These are phyloP conservation scores for Eledona agricola DNA, from an alignment of 2,888 invertebrate genomes.

Conservation along the genomic window DNA sequence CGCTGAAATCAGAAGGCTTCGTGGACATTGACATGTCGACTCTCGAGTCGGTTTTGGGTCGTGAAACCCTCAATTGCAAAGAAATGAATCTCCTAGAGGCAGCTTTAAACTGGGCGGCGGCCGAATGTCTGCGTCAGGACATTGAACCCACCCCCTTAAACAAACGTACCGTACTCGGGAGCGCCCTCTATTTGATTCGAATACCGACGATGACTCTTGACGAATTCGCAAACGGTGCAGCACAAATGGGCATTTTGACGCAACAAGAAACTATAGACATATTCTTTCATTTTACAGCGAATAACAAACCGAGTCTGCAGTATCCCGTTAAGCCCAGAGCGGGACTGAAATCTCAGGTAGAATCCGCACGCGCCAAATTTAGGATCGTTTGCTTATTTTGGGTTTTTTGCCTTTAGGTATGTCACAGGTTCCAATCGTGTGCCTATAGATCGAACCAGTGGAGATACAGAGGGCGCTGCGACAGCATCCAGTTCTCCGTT, in stretches of 20 bases:
- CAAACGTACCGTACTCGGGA: constrained; percentile 77
- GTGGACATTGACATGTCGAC: constrained; percentile 95
- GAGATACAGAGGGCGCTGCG: constrained; percentile 95
- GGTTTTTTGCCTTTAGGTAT: constrained; percentile 71
- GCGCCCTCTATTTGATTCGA: constrained; percentile 85
- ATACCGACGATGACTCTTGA: constrained; percentile 95
- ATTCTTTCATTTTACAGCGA: constrained; percentile 94
- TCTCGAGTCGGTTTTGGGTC: constrained; percentile 86
- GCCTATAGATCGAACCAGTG: constrained; percentile 97
- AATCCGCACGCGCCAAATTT: neutral
- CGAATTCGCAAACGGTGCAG: constrained; percentile 94
- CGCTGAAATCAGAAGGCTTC: constrained; percentile 93
- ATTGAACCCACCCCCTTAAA: constrained; percentile 84
- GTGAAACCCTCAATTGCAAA: constrained; percentile 95
- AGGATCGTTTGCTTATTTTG: too few species aligned
- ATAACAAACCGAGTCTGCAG: constrained; percentile 81
- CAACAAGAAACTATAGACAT: constrained; percentile 94
- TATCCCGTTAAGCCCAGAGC: constrained; percentile 85
- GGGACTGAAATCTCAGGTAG: constrained; percentile 88
- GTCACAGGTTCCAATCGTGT: constrained; percentile 95
- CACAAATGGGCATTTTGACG: constrained; percentile 90
- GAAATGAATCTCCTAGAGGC: constrained; percentile 92
- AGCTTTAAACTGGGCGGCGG: constrained; percentile 91
- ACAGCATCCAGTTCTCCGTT: constrained; percentile 96
- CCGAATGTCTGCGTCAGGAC: constrained; percentile 87